Evolutionary conservation across 2,797 vertebrate species (phyloP).

Genomic region (Anisognathus igniventris): DNA sequence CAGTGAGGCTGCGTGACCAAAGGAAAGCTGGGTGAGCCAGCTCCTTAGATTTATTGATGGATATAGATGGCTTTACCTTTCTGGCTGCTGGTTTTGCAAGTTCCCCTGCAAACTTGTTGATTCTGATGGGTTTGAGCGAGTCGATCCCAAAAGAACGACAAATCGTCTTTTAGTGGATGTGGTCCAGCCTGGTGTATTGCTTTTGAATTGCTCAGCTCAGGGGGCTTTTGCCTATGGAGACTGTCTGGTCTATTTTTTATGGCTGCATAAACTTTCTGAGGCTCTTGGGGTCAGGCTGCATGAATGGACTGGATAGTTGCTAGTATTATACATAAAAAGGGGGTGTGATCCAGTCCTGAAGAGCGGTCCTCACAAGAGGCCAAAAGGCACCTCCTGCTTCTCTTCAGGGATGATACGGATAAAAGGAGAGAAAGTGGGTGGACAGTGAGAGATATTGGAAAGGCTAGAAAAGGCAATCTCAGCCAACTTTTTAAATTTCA

Average conservation of each 20-base stretch:
- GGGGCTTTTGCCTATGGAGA: neutral
- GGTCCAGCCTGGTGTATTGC: neutral
- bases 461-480: neutral
- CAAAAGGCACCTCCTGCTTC: neutral
- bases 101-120: neutral
- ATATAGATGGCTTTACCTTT: neutral
- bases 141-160: fast-evolving
- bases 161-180: fast-evolving
- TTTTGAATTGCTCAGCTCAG: neutral
- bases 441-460: neutral
- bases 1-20: neutral
- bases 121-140: neutral
- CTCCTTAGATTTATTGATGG: neutral
- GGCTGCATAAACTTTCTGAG: neutral
- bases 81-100: neutral
- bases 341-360: neutral
- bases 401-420: neutral
- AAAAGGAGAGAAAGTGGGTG: neutral
- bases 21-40: neutral
- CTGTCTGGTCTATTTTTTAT: neutral
- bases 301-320: neutral
- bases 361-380: neutral
- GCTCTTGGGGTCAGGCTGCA: neutral
- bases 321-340: neutral
- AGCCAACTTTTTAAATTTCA: neutral